Base-by-base conservation (phyloP, 2,113 vertebrate species). In the Hipposideros armiger region DNA sequence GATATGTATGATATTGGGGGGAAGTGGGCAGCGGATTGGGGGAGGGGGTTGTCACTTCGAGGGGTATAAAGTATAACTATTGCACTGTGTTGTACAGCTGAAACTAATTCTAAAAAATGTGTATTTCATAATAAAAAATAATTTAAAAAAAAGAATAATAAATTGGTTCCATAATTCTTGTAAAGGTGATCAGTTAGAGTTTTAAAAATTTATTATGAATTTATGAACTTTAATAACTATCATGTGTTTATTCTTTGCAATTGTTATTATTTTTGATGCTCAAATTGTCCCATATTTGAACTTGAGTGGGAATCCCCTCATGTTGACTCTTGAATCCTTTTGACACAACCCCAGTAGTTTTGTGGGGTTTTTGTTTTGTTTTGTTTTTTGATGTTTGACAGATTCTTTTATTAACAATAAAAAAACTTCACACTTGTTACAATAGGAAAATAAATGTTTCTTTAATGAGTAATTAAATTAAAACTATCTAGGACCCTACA, bases 361-460 rank as follows among this genome's bases (percentile, higher is more conserved):
- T 28, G 16, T 82, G 11, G n/a, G 20, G 20, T 14, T 36, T 36
- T 36, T 36, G 22, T 54, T 77, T 1, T 28, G 45, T 64, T n/a
- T 72, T 45, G 30, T 64, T 28, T 67, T 69, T 90, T 87, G 7
- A 77, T 32, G 40, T 10, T 66, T 88, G 50, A 91, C 15, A 73
- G 56, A 66, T 85, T 90, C 4, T 69, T 95, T 94, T 87, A 95
- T 95, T 95, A 91, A 92, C n/a, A 93, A 54, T 90, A 30, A 86
- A 60, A 94, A 86, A 56, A 89, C 10, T 56, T 81, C 54, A 88
- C 45, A 78, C 42, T 87, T 50, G 15, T 73, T 88, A 67, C 73
- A 83, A 64, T 70, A 82, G 45, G 70, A 91, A 95, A 97, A 94
- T 69, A 87, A 94, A 60, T 42, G 54, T 52, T 86, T 93, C 77